Percentiles rank a stretch among this genome's conserved stretches.
Conservation (phyloP, 2,797 vertebrate genomes). For the Enteromius argenteus region DNA sequence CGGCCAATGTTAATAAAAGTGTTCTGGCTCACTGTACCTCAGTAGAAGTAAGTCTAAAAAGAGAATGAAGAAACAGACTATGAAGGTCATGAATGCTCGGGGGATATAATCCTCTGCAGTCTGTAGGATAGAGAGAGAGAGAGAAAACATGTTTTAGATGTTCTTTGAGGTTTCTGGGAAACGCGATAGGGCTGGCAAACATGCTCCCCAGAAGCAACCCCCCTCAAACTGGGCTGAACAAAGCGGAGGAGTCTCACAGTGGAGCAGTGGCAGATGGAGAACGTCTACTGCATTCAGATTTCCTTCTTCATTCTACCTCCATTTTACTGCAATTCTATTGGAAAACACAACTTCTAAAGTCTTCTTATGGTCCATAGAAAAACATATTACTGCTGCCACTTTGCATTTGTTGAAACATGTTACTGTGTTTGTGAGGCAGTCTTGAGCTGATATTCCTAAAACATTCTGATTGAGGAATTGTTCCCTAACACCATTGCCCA, state of each 20-base stretch:
- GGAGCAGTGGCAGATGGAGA: slow-evolving; percentile 40
- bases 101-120: slow-evolving; percentile 37
- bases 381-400: slow-evolving; percentile 10
- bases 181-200: slow-evolving; percentile 67
- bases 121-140: slow-evolving; percentile 30
- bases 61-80: slow-evolving; percentile 36
- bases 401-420: not conserved
- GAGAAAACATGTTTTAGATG: slow-evolving; percentile 65
- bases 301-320: not conserved
- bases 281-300: slow-evolving; percentile 59
- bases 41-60: slow-evolving; percentile 23
- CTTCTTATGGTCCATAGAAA: slow-evolving; percentile 9
- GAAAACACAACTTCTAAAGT: slow-evolving; percentile 10
- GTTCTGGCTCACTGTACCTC: slow-evolving; percentile 1
- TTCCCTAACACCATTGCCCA: not conserved
- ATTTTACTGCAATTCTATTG: slow-evolving; percentile 13
- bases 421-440: not conserved
- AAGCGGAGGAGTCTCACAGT: slow-evolving; percentile 58
- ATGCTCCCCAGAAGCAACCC: slow-evolving; percentile 59
- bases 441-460: not conserved
- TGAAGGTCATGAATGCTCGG: slow-evolving; percentile 51
- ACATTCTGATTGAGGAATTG: not conserved
- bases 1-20: slow-evolving; percentile 1
- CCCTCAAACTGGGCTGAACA: slow-evolving; percentile 56
- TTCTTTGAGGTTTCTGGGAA: slow-evolving; percentile 67